Conservation (phyloP, 2,888 invertebrate species). For the Lasioglossum zephyrum region DNA sequence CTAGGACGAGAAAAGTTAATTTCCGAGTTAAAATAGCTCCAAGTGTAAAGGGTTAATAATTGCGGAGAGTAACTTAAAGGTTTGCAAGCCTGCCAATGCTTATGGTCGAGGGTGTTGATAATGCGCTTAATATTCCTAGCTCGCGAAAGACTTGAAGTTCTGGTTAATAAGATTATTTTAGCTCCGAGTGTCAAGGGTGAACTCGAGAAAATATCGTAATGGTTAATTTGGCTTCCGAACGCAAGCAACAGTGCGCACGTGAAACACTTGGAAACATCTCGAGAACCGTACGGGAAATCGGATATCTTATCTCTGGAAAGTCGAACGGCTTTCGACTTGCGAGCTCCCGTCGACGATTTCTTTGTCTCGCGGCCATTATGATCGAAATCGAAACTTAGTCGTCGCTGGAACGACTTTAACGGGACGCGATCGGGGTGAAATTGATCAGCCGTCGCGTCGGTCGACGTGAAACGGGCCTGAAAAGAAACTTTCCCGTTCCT, state of each 20-base stretch:
- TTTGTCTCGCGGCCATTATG: constrained; percentile 10
- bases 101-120: not conserved
- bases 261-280: not conserved
- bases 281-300: not conserved
- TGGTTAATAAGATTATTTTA: not conserved
- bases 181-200: not conserved
- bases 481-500: constrained; percentile 46
- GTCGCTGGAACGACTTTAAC: constrained; percentile 31
- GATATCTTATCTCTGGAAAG: constrained; percentile 2
- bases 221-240: not conserved
- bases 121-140: not conserved
- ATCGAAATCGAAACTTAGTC: constrained; percentile 34
- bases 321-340: not conserved
- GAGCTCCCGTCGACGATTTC: not conserved
- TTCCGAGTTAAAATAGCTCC: no score
- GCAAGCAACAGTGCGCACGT: not conserved
- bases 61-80: no score
- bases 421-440: constrained; percentile 33
- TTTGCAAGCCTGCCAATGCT: not conserved
- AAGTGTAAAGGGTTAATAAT: not conserved
- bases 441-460: constrained; percentile 45
- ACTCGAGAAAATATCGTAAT: not conserved
- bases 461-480: constrained; percentile 36
- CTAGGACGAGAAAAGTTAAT: no score
- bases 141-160: not conserved